Conservation (phyloP, 92 coral and sea anemone species). For the Hydrozoanthus gracilis region DNA sequence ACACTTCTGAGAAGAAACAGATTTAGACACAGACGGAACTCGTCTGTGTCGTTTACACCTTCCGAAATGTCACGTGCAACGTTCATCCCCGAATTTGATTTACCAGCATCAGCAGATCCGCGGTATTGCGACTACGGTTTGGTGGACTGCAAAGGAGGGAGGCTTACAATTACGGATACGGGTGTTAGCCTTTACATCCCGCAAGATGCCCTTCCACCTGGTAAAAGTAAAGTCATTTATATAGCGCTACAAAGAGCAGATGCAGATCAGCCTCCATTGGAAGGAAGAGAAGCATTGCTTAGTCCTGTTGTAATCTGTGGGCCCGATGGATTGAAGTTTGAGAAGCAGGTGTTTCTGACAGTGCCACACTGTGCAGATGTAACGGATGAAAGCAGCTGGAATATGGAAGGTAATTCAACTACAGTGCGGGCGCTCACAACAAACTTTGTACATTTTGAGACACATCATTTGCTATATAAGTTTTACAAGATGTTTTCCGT, state of each 20-base stretch:
- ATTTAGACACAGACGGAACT: not conserved
- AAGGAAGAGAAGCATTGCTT: not conserved
- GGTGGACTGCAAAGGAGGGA: constrained; percentile 30
- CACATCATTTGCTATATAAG: no score
- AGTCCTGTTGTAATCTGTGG: constrained; percentile 41
- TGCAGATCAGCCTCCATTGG: constrained; percentile 13
- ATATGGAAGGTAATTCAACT: constrained; percentile 25
- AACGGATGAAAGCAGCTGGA: constrained; percentile 30
- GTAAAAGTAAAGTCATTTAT: constrained; percentile 18
- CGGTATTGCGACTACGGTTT: constrained; percentile 25
- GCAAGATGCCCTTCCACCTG: constrained; percentile 14
- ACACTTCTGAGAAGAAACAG: not conserved
- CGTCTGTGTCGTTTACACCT: constrained; percentile 11
- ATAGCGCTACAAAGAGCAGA: constrained; percentile 33
- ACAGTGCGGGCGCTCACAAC: no score
- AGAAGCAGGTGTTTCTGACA: constrained; percentile 33
- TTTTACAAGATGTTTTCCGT: no score
- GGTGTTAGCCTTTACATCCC: constrained; percentile 32
- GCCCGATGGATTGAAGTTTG: constrained; percentile 42
- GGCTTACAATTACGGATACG: constrained; percentile 15
- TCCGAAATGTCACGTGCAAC: constrained; percentile 11
- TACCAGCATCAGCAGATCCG: constrained; percentile 34
- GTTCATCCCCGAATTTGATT: constrained; percentile 2
- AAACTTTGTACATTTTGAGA: no score
- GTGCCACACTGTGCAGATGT: constrained; percentile 48